These are phyloP conservation scores for Aplidium turbinatum DNA, from an alignment of 23 tunicate species.

Conservation along the genomic window DNA sequence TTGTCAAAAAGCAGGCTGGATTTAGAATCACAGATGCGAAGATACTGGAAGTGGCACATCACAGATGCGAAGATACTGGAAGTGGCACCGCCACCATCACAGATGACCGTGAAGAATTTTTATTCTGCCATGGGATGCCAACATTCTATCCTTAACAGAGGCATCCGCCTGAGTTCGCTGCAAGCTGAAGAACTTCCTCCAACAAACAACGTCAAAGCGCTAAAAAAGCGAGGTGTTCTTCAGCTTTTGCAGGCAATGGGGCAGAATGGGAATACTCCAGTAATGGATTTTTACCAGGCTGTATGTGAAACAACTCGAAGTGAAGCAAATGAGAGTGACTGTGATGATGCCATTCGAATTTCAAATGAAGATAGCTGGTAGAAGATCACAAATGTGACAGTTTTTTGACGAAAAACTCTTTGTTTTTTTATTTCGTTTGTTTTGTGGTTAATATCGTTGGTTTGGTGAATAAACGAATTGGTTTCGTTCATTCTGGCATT, in stretches of 20 bases:
- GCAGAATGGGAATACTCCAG: not conserved
- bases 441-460: no score
- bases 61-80: slow-evolving; percentile 22
- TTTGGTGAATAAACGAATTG: no score
- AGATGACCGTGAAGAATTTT: slow-evolving; percentile 13
- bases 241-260: slow-evolving; percentile 20
- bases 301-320: not conserved
- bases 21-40: slow-evolving; percentile 15
- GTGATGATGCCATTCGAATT: not conserved
- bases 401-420: not conserved
- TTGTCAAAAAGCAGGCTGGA: slow-evolving; percentile 10
- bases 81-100: not conserved
- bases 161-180: not conserved
- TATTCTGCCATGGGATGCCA: slow-evolving; percentile 9
- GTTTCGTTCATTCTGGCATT: no score
- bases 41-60: slow-evolving; percentile 10
- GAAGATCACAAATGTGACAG: not conserved
- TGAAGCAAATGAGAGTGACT: not conserved
- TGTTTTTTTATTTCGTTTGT: no score
- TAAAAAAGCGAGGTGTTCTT: slow-evolving; percentile 13
- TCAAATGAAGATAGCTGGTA: slow-evolving; percentile 7
- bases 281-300: slow-evolving; percentile 4
- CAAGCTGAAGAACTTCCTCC: slow-evolving; percentile 16
- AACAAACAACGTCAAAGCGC: slow-evolving; percentile 4
- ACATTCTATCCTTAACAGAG: slow-evolving; percentile 10